phyloP scores from a whole-genome alignment of 2,113 vertebrate species.

The Neogobius melanostomus region DNA sequence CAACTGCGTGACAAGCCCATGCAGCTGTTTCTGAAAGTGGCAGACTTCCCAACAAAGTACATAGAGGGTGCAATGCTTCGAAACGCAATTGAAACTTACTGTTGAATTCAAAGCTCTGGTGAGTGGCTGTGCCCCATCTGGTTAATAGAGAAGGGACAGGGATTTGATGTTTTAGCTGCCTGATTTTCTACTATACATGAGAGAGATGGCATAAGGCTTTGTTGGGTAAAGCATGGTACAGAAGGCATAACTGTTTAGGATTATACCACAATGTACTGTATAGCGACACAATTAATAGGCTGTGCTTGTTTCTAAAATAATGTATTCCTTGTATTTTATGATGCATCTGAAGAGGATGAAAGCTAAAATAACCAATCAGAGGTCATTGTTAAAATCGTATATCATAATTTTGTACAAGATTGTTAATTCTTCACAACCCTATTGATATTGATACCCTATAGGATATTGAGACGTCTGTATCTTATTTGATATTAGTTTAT shows the following conservation, averaged over 20 bases:
- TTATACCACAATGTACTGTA: neutral
- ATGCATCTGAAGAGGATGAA: no score
- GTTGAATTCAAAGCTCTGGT: constrained; percentile 55
- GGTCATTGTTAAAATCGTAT: no score
- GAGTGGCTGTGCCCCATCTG: constrained; percentile 70
- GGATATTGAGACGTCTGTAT: neutral
- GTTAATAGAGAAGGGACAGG: constrained; percentile 72
- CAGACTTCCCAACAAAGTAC: constrained; percentile 1
- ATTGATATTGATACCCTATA: no score
- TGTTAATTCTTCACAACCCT: no score
- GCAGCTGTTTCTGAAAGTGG: constrained; percentile 20
- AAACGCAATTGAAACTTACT: constrained; percentile 66
- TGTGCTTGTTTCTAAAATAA: no score
- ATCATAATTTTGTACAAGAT: no score
- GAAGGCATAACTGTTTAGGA: neutral
- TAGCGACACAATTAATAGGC: neutral
- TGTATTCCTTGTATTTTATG: no score
- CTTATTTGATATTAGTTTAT: neutral
- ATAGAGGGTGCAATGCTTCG: constrained; percentile 2
- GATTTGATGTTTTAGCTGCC: constrained; percentile 73
- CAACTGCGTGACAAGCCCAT: constrained; percentile 9
- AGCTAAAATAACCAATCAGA: no score
- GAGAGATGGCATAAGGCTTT: neutral
- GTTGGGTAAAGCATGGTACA: neutral
- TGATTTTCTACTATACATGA: constrained; percentile 58